These are phyloP conservation scores for Margarornis squamiger DNA, from an alignment of 2,797 vertebrate genomes.

Conservation along the genomic window DNA sequence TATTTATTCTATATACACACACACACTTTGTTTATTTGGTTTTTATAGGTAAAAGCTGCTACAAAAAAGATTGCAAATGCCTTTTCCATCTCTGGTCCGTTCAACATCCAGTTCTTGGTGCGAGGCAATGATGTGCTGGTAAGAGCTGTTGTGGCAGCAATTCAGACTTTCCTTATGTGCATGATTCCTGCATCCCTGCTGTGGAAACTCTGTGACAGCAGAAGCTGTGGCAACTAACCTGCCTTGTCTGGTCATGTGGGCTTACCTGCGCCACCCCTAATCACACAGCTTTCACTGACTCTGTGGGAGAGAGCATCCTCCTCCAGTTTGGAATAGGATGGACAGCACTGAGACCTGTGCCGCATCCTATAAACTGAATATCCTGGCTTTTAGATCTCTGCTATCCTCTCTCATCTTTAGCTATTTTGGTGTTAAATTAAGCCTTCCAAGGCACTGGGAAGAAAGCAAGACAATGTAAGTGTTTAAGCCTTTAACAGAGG, in stretches of 20 bases:
- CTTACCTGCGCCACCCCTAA: neutral
- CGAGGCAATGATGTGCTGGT: conserved; percentile 94
- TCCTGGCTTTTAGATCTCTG: neutral
- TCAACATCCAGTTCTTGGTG: conserved; percentile 95
- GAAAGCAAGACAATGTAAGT: neutral
- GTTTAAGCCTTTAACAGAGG: neutral
- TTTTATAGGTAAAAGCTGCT: conserved; percentile 85
- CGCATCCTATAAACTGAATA: neutral
- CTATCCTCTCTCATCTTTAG: neutral
- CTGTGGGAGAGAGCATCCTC: neutral
- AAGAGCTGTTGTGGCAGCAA: conserved; percentile 65
- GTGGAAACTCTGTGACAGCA: neutral
- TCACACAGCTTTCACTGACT: neutral
- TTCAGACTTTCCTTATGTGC: neutral
- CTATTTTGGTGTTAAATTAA: neutral
- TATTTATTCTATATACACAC: neutral
- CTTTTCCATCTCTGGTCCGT: conserved; percentile 94
- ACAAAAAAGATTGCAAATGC: conserved; percentile 90
- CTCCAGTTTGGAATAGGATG: neutral
- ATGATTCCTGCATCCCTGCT: neutral
- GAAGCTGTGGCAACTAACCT: neutral
- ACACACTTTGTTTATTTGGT: neutral
- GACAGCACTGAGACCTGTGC: neutral
- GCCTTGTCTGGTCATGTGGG: neutral
- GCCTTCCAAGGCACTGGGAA: neutral